A percentile compares a stretch with the other conserved stretches of the same genome.
Conservation (phyloP, 2,113 vertebrate species). For the Ceratotherium simum region DNA sequence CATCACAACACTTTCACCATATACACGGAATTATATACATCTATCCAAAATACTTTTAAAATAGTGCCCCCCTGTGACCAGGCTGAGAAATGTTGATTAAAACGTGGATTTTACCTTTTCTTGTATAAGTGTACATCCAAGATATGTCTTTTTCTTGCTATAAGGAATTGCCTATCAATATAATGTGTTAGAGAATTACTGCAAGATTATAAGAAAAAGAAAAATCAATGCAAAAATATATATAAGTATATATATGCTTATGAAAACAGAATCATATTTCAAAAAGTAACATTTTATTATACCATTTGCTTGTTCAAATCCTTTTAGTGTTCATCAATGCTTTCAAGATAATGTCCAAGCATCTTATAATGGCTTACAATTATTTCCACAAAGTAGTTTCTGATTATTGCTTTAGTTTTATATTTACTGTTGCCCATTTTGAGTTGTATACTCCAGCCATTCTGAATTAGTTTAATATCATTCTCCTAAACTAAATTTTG, state of each 20-base stretch:
- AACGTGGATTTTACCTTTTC: background rate
- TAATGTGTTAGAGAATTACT: background rate
- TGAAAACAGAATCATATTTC: slow-evolving; percentile 12
- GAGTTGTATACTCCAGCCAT: background rate
- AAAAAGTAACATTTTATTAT: background rate
- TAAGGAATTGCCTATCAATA: background rate
- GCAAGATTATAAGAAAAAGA: background rate
- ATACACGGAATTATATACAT: background rate
- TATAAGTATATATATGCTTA: background rate
- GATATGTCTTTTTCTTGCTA: background rate
- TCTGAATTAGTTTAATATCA: background rate
- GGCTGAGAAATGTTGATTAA: background rate
- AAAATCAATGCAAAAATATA: background rate
- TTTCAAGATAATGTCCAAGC: background rate
- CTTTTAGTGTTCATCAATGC: background rate
- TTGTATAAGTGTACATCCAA: background rate
- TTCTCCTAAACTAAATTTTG: slow-evolving; percentile 1
- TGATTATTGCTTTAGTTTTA: slow-evolving; percentile 6
- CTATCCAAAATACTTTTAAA: slow-evolving; percentile 5
- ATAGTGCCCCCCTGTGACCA: background rate
- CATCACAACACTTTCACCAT: background rate
- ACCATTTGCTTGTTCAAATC: background rate
- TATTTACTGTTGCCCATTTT: background rate
- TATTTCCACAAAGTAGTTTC: slow-evolving; percentile 25
- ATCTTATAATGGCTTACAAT: background rate